phyloP scores from a whole-genome alignment of 2,888 invertebrate genomes.

The Cacoxenus indagator region DNA sequence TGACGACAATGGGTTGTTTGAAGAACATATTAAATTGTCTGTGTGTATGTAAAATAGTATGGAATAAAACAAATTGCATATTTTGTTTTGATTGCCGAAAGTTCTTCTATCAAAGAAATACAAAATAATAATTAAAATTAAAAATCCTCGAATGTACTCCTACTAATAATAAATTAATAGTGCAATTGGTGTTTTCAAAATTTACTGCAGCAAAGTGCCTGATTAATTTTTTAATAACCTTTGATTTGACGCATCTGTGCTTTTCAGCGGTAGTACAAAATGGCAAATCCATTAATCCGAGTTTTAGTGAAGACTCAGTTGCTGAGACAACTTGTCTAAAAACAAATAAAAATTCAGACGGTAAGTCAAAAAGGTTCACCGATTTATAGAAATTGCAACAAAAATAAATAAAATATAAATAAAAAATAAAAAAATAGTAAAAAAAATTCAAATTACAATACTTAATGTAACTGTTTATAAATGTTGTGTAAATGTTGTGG shows the following conservation, averaged over 20 bases:
- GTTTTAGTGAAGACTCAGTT: slow-evolving; percentile 86
- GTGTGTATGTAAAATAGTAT: no score
- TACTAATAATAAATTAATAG: no score
- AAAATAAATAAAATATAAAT: slow-evolving; percentile 18
- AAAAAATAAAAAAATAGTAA: slow-evolving; percentile 22
- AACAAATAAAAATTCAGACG: slow-evolving; percentile 87
- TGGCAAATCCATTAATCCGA: slow-evolving; percentile 76
- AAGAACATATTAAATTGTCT: no score
- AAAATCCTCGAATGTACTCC: neutral
- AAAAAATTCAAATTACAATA: slow-evolving; percentile 32
- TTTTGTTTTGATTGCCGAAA: no score
- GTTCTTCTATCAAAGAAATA: no score
- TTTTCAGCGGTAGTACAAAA: slow-evolving; percentile 72
- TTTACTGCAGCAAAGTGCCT: neutral
- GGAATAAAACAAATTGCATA: no score
- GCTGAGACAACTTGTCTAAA: slow-evolving; percentile 84
- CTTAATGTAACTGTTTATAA: slow-evolving; percentile 40
- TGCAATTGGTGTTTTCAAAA: slow-evolving; percentile 4
- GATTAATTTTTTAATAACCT: slow-evolving; percentile 46
- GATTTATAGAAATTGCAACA: slow-evolving; percentile 37
- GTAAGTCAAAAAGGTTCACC: slow-evolving; percentile 74
- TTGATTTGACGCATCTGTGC: slow-evolving; percentile 60
- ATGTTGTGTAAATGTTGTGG: slow-evolving; percentile 70
- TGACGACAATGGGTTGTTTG: no score
- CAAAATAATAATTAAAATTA: neutral